Evolutionary conservation across 92 coral and sea anemone genomes (phyloP).

Genomic region (Phenganax subtilis): DNA sequence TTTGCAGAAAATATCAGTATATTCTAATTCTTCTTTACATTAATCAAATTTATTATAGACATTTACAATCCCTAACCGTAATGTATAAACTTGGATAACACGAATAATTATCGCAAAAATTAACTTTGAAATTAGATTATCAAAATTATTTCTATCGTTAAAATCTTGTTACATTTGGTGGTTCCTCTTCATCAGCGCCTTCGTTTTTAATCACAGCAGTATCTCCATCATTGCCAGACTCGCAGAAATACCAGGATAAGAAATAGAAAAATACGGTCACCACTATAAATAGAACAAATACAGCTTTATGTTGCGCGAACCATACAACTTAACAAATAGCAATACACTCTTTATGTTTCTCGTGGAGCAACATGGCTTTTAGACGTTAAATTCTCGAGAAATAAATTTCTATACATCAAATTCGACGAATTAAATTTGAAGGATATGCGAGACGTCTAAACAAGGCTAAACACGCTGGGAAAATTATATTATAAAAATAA

Average conservation of each 20-base stretch:
- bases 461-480: neutral
- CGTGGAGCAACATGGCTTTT: too few relatives aligned
- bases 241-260: slow-evolving; percentile 85
- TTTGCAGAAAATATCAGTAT: too few relatives aligned
- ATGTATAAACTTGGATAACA: too few relatives aligned
- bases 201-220: neutral
- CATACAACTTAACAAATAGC: too few relatives aligned
- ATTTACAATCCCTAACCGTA: too few relatives aligned
- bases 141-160: neutral
- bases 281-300: slow-evolving; percentile 40
- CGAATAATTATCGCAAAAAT: too few relatives aligned
- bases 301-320: neutral
- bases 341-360: too few relatives aligned
- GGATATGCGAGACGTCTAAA: neutral
- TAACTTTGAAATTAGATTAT: too few relatives aligned
- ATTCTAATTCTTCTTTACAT: too few relatives aligned
- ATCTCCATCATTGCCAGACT: slow-evolving; percentile 9
- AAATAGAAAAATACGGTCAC: slow-evolving; percentile 73
- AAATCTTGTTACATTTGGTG: slow-evolving; percentile 9
- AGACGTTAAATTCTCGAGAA: too few relatives aligned
- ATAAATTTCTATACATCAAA: too few relatives aligned
- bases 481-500: neutral
- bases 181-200: neutral
- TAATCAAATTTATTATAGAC: too few relatives aligned
- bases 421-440: neutral